Evolutionary conservation across 2,113 vertebrate genomes (phyloP).

Genomic region (Neoarius graeffei): DNA sequence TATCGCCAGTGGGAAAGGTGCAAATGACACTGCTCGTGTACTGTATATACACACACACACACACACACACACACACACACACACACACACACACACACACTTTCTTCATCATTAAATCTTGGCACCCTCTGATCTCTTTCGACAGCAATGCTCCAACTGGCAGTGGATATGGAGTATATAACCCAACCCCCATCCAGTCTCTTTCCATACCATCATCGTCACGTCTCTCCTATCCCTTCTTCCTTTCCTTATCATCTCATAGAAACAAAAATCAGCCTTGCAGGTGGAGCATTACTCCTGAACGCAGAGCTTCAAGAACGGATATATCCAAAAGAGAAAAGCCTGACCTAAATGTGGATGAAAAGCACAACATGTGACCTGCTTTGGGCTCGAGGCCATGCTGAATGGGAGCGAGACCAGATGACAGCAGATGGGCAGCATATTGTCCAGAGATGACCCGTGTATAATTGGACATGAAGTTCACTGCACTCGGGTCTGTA

Average conservation of each 20-base stretch:
- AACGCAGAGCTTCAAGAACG: constrained; percentile 67
- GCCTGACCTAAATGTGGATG: constrained; percentile 99
- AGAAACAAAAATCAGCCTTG: constrained; percentile 49
- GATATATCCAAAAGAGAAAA: constrained; percentile 75
- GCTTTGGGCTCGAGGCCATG: constrained; percentile 82
- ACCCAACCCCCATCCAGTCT: too few species aligned
- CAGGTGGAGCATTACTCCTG: constrained; percentile 66
- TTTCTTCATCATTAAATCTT: constrained; percentile 29
- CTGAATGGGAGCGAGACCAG: constrained; percentile 87
- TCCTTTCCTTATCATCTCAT: neutral
- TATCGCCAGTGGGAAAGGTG: constrained; percentile 49
- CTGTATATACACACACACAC: neutral
- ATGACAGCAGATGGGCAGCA: constrained; percentile 96
- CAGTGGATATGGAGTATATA: neutral
- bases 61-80: neutral
- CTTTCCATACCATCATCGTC: neutral
- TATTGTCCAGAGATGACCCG: constrained; percentile 95
- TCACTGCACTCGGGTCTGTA: constrained; percentile 87
- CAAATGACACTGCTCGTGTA: constrained; percentile 38
- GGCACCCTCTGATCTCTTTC: constrained; percentile 21
- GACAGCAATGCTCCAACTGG: constrained; percentile 21
- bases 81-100: neutral
- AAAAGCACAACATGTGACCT: constrained; percentile 97
- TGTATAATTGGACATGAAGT: constrained; percentile 90
- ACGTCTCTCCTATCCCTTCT: neutral